Base-by-base conservation (phyloP, 1,140 invertebrate genomes). In the Ylistrum balloti region DNA sequence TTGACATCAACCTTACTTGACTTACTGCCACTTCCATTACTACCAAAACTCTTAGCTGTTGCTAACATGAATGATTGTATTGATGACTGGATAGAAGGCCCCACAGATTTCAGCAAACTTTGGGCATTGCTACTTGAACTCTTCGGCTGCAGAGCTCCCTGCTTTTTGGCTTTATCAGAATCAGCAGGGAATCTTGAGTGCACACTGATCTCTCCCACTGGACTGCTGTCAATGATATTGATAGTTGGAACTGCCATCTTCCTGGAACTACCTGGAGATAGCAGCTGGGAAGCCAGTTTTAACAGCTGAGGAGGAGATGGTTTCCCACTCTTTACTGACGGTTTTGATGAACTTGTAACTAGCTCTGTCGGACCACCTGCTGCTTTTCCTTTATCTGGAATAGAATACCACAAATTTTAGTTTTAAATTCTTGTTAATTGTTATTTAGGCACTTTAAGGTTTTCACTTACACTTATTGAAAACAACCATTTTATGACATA, bases 191-290 rank as follows among this genome's bases (percentile, higher is more conserved):
- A 86, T 22, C 33, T 89, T 3, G 86, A 20, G 22, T 90, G 89
- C 3, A 89, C 38, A n/a, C 86, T 56, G 33, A 85, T 86, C 13
- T 91, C 91, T 2, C 56, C 85, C 13, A 90, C 86, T 33, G 91
- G 91, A 86, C 89, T 91, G 86, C 91, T 91, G 86, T 91, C 91
- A 22, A 91, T 88, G n/a, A 91, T 48, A 33, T 87, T 91, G 38
- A 91, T 91, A 13, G 87, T 88, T 15, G 91, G 91, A 33, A 91
- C 86, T 28, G 88, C 85, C 35, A 91, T 91, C 35, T 91, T 90
- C 38, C 89, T 91, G 13, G 86, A 74, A 41, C 56, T 85, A 33
- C 85, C 88, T 17, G 88, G 88, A 86, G 86, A 86, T 10, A 86
- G 38, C 0, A 86, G 33, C 28, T 56, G 32, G 22, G 38, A 35